These are phyloP conservation scores for Wiebesia pumilae DNA, from an alignment of 1,140 invertebrate genomes.

Conservation along the genomic window DNA sequence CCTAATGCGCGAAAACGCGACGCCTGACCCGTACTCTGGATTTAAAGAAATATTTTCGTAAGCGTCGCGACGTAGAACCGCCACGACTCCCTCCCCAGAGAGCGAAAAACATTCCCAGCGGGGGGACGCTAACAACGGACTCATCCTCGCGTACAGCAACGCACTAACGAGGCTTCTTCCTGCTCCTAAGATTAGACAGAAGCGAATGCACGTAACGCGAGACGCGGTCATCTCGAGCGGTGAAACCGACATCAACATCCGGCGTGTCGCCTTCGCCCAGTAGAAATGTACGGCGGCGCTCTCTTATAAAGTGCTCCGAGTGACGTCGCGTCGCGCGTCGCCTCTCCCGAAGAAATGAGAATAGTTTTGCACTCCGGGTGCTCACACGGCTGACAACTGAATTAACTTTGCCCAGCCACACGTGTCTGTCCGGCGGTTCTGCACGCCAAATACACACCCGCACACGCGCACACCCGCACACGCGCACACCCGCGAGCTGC, in stretches of 20 bases:
- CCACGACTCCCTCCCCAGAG: background rate
- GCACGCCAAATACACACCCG: background rate
- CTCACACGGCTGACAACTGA: constrained; percentile 63
- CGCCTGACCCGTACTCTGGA: too few species aligned
- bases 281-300: background rate
- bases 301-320: constrained; percentile 1
- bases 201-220: background rate
- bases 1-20: background rate
- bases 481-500: background rate
- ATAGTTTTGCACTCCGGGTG: constrained; percentile 44
- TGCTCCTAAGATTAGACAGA: constrained; percentile 16
- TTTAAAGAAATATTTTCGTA: background rate
- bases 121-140: background rate
- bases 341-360: constrained; percentile 45
- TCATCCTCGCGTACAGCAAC: background rate
- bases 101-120: background rate
- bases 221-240: constrained; percentile 35
- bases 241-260: constrained; percentile 42
- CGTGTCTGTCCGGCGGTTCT: background rate
- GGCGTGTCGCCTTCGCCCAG: background rate
- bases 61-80: too few species aligned
- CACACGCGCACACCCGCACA: too few species aligned
- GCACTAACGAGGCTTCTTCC: constrained; percentile 21
- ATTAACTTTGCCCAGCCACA: constrained; percentile 60
- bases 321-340: background rate